phyloP scores from a whole-genome alignment of 1,140 invertebrate species.

The Oncopodura yosiiana region DNA sequence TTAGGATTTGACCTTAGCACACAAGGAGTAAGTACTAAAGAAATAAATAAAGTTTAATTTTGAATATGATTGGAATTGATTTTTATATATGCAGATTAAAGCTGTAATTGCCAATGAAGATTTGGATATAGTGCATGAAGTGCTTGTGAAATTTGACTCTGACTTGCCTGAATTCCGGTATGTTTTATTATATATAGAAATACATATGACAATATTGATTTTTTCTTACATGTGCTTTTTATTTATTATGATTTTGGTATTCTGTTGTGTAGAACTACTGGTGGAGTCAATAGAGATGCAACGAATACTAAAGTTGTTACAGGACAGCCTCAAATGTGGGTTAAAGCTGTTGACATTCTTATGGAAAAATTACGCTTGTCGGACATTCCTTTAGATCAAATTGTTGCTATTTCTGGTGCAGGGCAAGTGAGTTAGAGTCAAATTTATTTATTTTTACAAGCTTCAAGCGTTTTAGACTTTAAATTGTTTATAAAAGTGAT shows the following conservation, averaged over 20 bases:
- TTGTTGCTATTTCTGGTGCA: slow-evolving; percentile 74
- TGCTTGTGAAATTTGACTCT: slow-evolving; percentile 75
- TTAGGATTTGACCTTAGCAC: slow-evolving; percentile 71
- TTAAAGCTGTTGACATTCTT: slow-evolving; percentile 86
- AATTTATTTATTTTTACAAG: neutral
- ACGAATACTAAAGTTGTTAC: slow-evolving; percentile 56
- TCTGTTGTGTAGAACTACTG: slow-evolving; percentile 62
- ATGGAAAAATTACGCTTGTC: slow-evolving; percentile 65
- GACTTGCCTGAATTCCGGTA: slow-evolving; percentile 85
- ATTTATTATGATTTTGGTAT: too few species aligned
- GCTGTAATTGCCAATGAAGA: slow-evolving; percentile 69
- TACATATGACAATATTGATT: slow-evolving; percentile 35
- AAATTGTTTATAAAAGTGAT: neutral
- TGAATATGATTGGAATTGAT: slow-evolving; percentile 19
- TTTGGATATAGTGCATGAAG: slow-evolving; percentile 62
- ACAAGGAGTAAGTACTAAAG: slow-evolving; percentile 54
- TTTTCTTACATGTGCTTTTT: neutral
- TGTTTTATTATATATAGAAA: slow-evolving; percentile 28
- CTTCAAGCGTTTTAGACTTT: neutral
- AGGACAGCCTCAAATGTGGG: slow-evolving; percentile 82
- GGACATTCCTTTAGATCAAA: slow-evolving; percentile 69
- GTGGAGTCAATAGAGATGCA: slow-evolving; percentile 58
- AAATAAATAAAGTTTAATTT: neutral
- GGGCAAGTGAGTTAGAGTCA: slow-evolving; percentile 57
- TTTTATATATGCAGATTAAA: slow-evolving; percentile 64